Evolutionary conservation across 2,113 vertebrate species (phyloP), one percentile per base, ranked within the genome.

Genomic region (Pseudopipra pipra): DNA sequence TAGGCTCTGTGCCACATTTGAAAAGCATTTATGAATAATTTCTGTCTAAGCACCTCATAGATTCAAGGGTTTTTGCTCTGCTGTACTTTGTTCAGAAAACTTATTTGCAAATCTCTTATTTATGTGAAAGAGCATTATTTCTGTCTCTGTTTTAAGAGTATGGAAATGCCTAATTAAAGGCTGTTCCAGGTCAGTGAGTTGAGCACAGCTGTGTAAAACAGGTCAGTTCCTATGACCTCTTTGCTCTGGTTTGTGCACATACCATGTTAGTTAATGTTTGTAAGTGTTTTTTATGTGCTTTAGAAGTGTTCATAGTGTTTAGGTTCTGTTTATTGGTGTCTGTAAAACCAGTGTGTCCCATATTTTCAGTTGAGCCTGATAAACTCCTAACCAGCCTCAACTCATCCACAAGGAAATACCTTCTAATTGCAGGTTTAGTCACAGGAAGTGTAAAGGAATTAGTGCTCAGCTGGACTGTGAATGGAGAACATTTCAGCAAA

Each of bases 151-250:
- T 89, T 82, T 85, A 77, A 62, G 22, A 39, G 31, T 73, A 67
- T 59, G 68, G 84, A 95, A 93, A 92, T 94, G 82, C 79, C 79
- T 77, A 77, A 90, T 95, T 86, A 92, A 87, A 87, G 76, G 75
- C 75, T 91, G 71, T 89, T 90, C 44, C 71, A 85, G 94, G 92
- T 90, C 95, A 95, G 61, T 5, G 54, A 74, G 49, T 39, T 72
- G 82, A 90, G 82, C 33, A 3, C 55, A 71, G 82, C 67, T 91
- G 82, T 84, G 93, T 83, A 91, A 90, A 96, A 66, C 72, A 86
- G 93, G 87, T 96, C 89, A 91, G 2, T 77, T 94, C 63, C 74
- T 83, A 27, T 10, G 22, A 80, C 87, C 94, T 79, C 59, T 95
- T 76, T 83, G 67, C 78, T 78, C 67, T 90, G 67, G 46, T 94